A percentile compares a stretch with the other conserved stretches of the same genome.
These are phyloP conservation scores for Leuciscus idus DNA, from an alignment of 2,113 vertebrate species.

Conservation along the genomic window DNA sequence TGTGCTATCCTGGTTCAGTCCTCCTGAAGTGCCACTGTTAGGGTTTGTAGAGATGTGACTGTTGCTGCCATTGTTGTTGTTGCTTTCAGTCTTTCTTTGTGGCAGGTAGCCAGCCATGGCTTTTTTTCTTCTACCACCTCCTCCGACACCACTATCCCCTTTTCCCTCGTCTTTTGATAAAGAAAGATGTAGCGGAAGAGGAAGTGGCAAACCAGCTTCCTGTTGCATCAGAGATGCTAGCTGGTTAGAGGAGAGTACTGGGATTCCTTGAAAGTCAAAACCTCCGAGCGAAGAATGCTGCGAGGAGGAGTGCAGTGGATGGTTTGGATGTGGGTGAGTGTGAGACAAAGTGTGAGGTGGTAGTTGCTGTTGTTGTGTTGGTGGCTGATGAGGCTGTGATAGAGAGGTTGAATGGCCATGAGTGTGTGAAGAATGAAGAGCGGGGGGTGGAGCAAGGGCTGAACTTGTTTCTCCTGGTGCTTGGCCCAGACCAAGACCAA, in stretches of 20 bases:
- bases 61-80: constrained; percentile 65
- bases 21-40: constrained; percentile 71
- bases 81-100: constrained; percentile 77
- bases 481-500: constrained; percentile 79
- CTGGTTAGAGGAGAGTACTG: constrained; percentile 82
- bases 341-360: constrained; percentile 77
- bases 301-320: constrained; percentile 77
- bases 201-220: constrained; percentile 79
- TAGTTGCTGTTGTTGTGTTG: constrained; percentile 77
- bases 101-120: constrained; percentile 83
- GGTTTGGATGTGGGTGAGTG: constrained; percentile 77
- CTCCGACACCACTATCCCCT: constrained; percentile 70
- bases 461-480: constrained; percentile 71
- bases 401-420: constrained; percentile 74
- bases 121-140: constrained; percentile 80
- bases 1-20: constrained; percentile 73
- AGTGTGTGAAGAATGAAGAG: constrained; percentile 79
- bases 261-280: constrained; percentile 84
- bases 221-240: constrained; percentile 82
- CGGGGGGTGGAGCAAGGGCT: constrained; percentile 77
- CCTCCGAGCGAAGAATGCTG: constrained; percentile 76
- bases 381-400: constrained; percentile 74
- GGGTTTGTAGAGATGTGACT: constrained; percentile 74
- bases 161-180: constrained; percentile 80
- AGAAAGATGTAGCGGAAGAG: constrained; percentile 78